Evolutionary conservation across 2,113 vertebrate genomes (phyloP), one percentile per base, ranked within the genome.

Genomic region (Guaruba guarouba): DNA sequence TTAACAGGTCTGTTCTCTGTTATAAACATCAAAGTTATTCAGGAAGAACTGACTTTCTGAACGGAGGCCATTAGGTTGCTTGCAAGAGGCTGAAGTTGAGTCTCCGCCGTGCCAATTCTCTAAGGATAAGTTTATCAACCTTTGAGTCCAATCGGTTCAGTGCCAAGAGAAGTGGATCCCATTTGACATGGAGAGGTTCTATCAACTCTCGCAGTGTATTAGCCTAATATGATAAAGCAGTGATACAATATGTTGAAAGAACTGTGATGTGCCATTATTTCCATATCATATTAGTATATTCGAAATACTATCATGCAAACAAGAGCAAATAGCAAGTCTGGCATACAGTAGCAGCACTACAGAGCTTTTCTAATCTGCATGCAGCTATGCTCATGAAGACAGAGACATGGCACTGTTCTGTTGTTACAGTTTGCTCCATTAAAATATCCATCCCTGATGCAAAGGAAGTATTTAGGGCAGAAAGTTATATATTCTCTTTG

Each of bases 221-320:
- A 98, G 98, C 98, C 98, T 98, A 98, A 98, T 98, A 98, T 54
- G 96, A 98, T 98, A 98, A 98, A 98, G 98, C 98, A 98, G 98
- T 98, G 98, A 98, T 98, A 98, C 98, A 98, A 98, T 97, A 98
- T 78, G 95, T 97, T 98, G 98, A 98, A 98, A 98, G 98, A 98
- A 97, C 87, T 96, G 97, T 96, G 97, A 96, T 70, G 97, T 97
- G 97, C 95, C 95, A 96, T 98, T 96, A 98, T 96, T 98, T 97
- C 95, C 97, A 98, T 97, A 97, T 95, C 97, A 98, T 96, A 98
- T 98, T 94, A 98, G 97, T 97, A 98, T 97, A 98, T 97, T 95
- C 97, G 97, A 98, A 97, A 97, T 92, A 98, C 90, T 96, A 71
- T 97, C 98, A 98, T 98, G 98, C 98, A 98, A 98, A 97, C 97